phyloP scores from a whole-genome alignment of 2,888 invertebrate genomes.

The Mesorhabditis sp. region DNA sequence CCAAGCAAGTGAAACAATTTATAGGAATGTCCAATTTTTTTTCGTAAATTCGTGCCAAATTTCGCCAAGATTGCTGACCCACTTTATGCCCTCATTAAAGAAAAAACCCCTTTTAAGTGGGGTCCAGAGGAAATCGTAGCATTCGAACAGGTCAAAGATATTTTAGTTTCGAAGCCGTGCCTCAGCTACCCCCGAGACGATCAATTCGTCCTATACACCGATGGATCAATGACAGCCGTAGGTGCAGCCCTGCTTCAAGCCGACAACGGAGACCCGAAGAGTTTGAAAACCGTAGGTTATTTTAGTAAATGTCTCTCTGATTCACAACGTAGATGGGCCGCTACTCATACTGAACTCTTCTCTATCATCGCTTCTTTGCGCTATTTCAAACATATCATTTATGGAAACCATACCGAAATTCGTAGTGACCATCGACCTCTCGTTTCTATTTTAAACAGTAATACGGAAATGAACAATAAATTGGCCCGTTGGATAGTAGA shows the following conservation, averaged over 20 bases:
- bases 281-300: slow-evolving; percentile 33
- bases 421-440: slow-evolving; percentile 23
- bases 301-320: slow-evolving; percentile 31
- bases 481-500: slow-evolving; percentile 61
- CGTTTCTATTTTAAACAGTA: slow-evolving; percentile 28
- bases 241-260: slow-evolving; percentile 41
- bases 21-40: slow-evolving; percentile 30
- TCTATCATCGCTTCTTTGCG: slow-evolving; percentile 31
- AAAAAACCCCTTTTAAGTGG: slow-evolving; percentile 15
- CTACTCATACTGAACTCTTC: slow-evolving; percentile 35
- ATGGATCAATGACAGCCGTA: slow-evolving; percentile 40
- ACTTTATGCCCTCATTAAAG: slow-evolving; percentile 8
- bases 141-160: slow-evolving; percentile 1
- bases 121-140: slow-evolving; percentile 10
- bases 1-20: slow-evolving; percentile 23
- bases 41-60: slow-evolving; percentile 14
- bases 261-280: slow-evolving; percentile 10
- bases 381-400: slow-evolving; percentile 18
- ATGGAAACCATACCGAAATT: slow-evolving; percentile 11
- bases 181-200: slow-evolving; percentile 17
- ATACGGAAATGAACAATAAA: slow-evolving; percentile 58
- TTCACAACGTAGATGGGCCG: slow-evolving; percentile 31
- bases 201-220: slow-evolving; percentile 29
- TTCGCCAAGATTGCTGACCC: slow-evolving; percentile 15
- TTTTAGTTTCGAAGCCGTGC: slow-evolving; percentile 10